Evolutionary conservation across 2,888 invertebrate genomes (phyloP), one percentile per base, ranked within the genome.

Genomic region (Lasioglossum villosulum): DNA sequence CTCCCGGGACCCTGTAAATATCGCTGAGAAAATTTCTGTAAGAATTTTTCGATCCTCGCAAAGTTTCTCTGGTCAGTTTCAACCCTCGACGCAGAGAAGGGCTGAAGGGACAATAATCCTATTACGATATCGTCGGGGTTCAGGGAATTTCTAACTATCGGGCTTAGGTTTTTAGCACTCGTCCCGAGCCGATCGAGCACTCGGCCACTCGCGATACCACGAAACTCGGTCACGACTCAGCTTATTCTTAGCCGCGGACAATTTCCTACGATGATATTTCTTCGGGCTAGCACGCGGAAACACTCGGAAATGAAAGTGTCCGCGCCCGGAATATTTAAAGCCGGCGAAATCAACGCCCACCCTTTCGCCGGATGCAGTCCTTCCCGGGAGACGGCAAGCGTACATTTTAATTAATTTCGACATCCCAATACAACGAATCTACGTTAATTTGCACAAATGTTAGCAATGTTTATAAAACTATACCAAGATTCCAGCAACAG

Each of bases 221-320:
- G 80, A 78, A 86, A 86, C 78, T 85, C 81, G 81, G 78, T 73
- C 78, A 63, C 30, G 72, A 45, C 59, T 78, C 71, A 52, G 73
- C 66, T 79, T 76, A 81, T 80, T 80, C 86, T 84, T 80, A 78
- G 59, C 42, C 73, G n/a, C 39, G 39, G 78, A 92, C 89, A 92
- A 91, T 92, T 92, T 92, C 91, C 92, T 91, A 86, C 78, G 87
- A 90, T 90, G 89, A 92, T 92, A 91, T 91, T 91, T 92, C 92
- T 89, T 84, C 78, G 78, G 78, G 73, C 83, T 19, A 90, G 37
- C 59, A 27, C 59, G 68, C 52, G 52, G 90, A 89, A 90, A 82
- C 75, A 68, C 89, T 89, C 88, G 92, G 92, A 93, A 93, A 93
- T 93, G 89, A 91, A 93, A 92, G 91, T 92, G 93, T 92, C 92